Base-by-base conservation (phyloP, 2,797 vertebrate genomes). In the Streptopelia turtur region DNA sequence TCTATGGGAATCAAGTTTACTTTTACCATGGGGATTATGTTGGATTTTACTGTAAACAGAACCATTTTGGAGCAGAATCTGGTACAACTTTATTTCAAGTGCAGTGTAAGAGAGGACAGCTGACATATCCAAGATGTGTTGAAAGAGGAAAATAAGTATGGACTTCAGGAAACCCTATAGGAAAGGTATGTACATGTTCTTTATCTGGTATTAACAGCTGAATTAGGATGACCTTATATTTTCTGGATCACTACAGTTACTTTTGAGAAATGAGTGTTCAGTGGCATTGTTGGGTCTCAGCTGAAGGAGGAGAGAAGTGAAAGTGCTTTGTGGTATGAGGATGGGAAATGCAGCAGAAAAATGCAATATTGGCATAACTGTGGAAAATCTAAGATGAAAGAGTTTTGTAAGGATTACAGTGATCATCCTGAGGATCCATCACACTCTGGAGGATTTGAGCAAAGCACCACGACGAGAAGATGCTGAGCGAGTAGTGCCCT, bases 11-110 rank as follows among this genome's bases (percentile, higher is more conserved):
- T 23, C 97, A 97, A 69, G 88, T 96, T 57, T 84, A 97, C 76
- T 97, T 98, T 87, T 95, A 98, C 35, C 98, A 98, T 2, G 97
- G 98, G 17, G 98, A 98, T 49, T 98, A 98, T 71, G 52, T 98
- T 84, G 97, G 97, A 31, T 98, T 98, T 97, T 80, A 97, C 43
- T 98, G 98, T 69, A 97, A 77, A 80, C 24, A 89, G 45, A 96
- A 96, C 22, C 93, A 96, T 68, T 93, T 93, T 17, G 75, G 85
- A 69, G 45, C 16, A 50, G 91, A 90, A 50, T 91, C 95, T 53
- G 74, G 52, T 41, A 39, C 66, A 24, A 76, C 96, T 75, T 92
- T 97, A 70, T 95, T 98, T 83, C 96, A 97, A 94, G 97, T 97
- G 31, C 97, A 95, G 10, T 98, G 98, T 95, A 74, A 93, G 33